These are phyloP conservation scores for Prietella phreatophila DNA, from an alignment of 2,113 vertebrate genomes.

Conservation along the genomic window DNA sequence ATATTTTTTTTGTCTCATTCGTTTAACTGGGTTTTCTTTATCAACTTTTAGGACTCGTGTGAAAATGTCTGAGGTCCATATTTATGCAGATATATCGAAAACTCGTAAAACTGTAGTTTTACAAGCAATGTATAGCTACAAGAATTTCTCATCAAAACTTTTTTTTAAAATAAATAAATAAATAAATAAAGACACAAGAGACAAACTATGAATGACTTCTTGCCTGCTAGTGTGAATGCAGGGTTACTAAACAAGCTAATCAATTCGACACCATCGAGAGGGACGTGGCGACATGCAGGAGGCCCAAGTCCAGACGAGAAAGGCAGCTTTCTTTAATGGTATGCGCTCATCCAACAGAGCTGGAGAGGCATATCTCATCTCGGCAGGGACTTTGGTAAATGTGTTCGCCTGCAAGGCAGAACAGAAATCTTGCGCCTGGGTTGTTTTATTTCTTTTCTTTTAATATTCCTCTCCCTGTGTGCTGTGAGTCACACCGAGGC, in stretches of 20 bases:
- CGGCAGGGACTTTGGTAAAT: slow-evolving; percentile 45
- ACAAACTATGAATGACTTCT: neutral
- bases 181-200: neutral
- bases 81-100: no score
- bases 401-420: slow-evolving; percentile 47
- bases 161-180: neutral
- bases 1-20: no score
- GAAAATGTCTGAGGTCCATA: no score
- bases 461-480: slow-evolving; percentile 56
- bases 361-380: slow-evolving; percentile 30
- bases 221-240: neutral
- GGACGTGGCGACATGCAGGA: slow-evolving; percentile 33
- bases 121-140: neutral
- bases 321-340: slow-evolving; percentile 47
- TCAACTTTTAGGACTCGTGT: no score
- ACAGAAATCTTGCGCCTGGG: slow-evolving; percentile 45
- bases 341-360: slow-evolving; percentile 50
- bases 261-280: slow-evolving; percentile 62
- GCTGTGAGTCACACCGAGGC: slow-evolving; percentile 57
- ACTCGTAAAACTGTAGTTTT: no score
- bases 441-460: slow-evolving; percentile 43
- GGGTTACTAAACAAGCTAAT: slow-evolving; percentile 60
- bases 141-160: neutral
- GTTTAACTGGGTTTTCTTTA: no score
- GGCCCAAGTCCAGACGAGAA: slow-evolving; percentile 31